These are phyloP conservation scores for Phainopepla nitens DNA, from an alignment of 2,113 vertebrate species.

Conservation along the genomic window DNA sequence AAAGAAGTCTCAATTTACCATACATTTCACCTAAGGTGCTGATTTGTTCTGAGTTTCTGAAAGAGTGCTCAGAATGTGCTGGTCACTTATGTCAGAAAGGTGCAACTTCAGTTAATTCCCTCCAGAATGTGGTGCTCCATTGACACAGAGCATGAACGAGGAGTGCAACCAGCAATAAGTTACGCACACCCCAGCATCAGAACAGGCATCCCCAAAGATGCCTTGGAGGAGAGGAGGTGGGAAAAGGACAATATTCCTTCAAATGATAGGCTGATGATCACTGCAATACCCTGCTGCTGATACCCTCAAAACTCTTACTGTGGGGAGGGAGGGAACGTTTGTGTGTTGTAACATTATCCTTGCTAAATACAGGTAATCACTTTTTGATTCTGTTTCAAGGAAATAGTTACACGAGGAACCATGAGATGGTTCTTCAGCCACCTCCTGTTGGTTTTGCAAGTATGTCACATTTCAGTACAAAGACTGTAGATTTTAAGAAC, in stretches of 20 bases:
- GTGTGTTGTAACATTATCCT: neutral
- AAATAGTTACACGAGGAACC: neutral
- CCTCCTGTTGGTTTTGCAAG: neutral
- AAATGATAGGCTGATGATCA: neutral
- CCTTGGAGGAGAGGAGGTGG: neutral
- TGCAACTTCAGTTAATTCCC: neutral
- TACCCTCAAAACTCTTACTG: neutral
- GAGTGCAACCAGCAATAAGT: neutral
- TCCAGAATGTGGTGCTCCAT: neutral
- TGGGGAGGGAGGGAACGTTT: accelerated
- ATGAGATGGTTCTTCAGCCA: neutral
- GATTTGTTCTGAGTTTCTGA: neutral
- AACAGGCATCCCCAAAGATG: neutral
- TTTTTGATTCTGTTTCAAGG: neutral
- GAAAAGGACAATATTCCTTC: neutral
- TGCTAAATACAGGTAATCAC: neutral
- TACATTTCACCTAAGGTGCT: neutral
- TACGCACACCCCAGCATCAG: neutral
- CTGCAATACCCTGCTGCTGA: too few species aligned
- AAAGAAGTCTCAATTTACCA: neutral
- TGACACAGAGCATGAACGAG: neutral
- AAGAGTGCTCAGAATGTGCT: accelerated
- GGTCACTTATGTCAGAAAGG: neutral
- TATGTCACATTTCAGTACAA: neutral
- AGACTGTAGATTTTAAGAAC: neutral